Percentiles rank a stretch among this genome's conserved stretches.
These are phyloP conservation scores for Thaleichthys pacificus DNA, from an alignment of 2,797 vertebrate genomes.

Conservation along the genomic window DNA sequence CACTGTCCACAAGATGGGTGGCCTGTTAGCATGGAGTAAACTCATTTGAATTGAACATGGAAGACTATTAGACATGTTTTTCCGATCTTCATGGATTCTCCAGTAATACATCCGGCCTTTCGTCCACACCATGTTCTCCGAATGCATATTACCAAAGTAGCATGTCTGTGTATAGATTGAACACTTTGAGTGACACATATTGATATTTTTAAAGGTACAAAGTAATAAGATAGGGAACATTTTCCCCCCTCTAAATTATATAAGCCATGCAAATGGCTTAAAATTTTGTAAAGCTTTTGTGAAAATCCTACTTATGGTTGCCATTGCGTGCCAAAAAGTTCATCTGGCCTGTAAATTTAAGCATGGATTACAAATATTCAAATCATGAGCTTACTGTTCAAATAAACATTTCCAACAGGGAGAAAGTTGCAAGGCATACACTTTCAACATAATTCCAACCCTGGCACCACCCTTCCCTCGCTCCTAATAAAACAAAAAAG, in stretches of 20 bases:
- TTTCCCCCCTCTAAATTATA: conserved; percentile 79
- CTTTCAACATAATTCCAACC: conserved; percentile 82
- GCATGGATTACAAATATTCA: conserved; percentile 89
- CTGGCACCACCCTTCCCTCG: conserved; percentile 71
- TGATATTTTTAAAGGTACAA: conserved; percentile 63
- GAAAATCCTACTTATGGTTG: conserved; percentile 87
- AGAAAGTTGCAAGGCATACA: conserved; percentile 85
- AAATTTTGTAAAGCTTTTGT: conserved; percentile 86
- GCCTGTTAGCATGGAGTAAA: conserved; percentile 84
- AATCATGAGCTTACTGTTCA: conserved; percentile 90
- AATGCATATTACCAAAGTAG: conserved; percentile 15
- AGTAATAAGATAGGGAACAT: conserved; percentile 74
- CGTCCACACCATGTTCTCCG: background rate
- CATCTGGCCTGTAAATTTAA: conserved; percentile 90
- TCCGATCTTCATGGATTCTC: background rate
- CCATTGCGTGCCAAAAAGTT: conserved; percentile 85
- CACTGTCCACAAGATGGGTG: conserved; percentile 86
- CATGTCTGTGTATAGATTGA: conserved; percentile 57
- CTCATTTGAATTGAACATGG: conserved; percentile 85
- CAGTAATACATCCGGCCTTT: background rate
- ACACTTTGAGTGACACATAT: conserved; percentile 56
- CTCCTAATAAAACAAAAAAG: conserved; percentile 60
- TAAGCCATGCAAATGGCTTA: conserved; percentile 87
- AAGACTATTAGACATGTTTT: conserved; percentile 38
- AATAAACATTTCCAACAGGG: conserved; percentile 85